Base-by-base conservation (phyloP, 2,888 invertebrate genomes). In the Sylvicola cinctus region DNA sequence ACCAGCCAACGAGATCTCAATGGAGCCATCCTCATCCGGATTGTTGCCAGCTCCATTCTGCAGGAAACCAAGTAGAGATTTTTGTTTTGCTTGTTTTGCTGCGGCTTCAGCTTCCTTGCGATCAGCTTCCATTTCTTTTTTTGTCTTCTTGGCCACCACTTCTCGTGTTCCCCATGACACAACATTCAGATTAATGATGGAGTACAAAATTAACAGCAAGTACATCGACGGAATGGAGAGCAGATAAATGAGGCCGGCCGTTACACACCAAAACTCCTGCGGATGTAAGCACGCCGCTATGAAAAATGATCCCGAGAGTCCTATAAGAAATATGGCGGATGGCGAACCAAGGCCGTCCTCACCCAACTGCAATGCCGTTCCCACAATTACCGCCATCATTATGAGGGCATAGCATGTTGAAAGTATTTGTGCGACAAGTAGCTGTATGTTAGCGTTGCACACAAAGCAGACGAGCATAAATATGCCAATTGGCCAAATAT, bases 331-430 rank as follows among this genome's bases (percentile, higher is more conserved):
- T 53, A 98, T 93, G 36, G 95, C 90, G 14, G 95, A 93, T 1
- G 96, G 96, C 14, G 93, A 93, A 36, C 93, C 87, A 39, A 90
- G 71, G 31, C 96, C 95, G 65, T 98, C 96, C 67, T 93, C 88
- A 43, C 90, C 84, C 51, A 98, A 71, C 60, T 96, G 95, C 27
- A 96, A 68, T 1, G 93, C 88, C 2, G 95, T 91, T 69, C 96
- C 95, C 32, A 98, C 95, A 44, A 96, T 85, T 16, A 98, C 98
- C 42, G 96, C 91, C 90, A 98, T 96, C 96, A 96, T 96, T 45
- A 95, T 80, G 61, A 96, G 66, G 14, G 95, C 93, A 57, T 96
- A 98, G 10, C 76, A 74, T n/a, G 91, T 90, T 11, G 93, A 91
- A 42, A 98, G 60, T 44, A 96, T 81, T 60, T 91, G 91, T 3